These are phyloP conservation scores for Ctenodactylus gundi DNA, from an alignment of 2,113 vertebrate genomes.

Conservation along the genomic window DNA sequence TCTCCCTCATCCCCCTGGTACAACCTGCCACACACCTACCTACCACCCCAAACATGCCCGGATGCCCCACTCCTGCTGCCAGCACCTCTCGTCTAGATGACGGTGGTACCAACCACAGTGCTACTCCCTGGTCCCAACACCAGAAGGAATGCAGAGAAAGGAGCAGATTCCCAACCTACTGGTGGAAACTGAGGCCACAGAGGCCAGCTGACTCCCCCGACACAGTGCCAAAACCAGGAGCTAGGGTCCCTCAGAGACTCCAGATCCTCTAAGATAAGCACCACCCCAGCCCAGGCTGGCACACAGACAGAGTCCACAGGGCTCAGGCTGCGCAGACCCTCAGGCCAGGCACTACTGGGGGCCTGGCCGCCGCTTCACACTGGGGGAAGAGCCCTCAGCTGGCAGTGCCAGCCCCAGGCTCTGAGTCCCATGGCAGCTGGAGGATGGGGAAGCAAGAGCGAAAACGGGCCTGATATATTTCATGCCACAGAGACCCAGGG, in stretches of 20 bases:
- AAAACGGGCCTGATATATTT: rapidly evolving
- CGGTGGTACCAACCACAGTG: rapidly evolving
- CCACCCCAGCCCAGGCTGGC: background rate
- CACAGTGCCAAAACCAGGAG: no score
- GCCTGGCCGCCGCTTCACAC: background rate
- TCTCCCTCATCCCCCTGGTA: no score
- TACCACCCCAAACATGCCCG: no score
- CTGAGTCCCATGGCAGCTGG: rapidly evolving
- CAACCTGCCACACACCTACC: no score
- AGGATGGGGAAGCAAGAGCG: background rate
- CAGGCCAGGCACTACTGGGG: background rate
- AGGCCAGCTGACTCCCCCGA: background rate
- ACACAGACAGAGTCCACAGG: background rate
- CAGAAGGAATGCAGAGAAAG: background rate
- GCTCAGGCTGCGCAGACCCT: background rate
- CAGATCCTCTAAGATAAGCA: background rate
- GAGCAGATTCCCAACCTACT: background rate
- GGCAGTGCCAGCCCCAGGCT: background rate
- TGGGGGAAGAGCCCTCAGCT: background rate
- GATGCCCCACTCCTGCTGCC: background rate
- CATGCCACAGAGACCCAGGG: background rate
- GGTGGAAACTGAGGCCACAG: background rate
- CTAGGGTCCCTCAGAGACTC: background rate
- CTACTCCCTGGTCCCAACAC: background rate
- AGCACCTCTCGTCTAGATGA: background rate